Evolutionary conservation across 2,113 vertebrate species (phyloP).

Genomic region (Erinaceus europaeus): DNA sequence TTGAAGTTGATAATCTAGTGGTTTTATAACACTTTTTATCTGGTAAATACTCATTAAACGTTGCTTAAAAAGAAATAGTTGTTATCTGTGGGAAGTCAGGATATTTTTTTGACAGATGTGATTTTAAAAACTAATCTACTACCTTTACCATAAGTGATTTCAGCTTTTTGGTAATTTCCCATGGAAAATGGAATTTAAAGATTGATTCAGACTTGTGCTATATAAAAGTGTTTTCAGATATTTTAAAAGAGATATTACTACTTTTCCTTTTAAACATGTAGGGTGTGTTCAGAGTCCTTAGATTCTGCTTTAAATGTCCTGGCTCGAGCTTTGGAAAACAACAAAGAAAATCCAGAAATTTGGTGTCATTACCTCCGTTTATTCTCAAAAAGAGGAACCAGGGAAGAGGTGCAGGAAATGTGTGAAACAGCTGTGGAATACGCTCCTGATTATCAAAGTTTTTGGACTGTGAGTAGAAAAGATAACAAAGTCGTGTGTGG

Average conservation of each 20-base stretch:
- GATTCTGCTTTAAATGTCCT: constrained; percentile 96
- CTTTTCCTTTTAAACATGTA: constrained; percentile 69
- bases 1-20: constrained; percentile 66
- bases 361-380: constrained; percentile 97
- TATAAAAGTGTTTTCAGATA: constrained; percentile 43
- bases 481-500: neutral
- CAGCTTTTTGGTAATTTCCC: neutral
- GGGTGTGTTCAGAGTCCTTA: constrained; percentile 88
- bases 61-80: constrained; percentile 44
- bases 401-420: constrained; percentile 96
- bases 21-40: constrained; percentile 63
- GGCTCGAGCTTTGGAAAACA: constrained; percentile 94
- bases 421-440: constrained; percentile 98
- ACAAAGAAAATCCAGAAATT: constrained; percentile 94
- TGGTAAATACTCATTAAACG: constrained; percentile 45
- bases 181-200: constrained; percentile 39
- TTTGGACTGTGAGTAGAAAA: constrained; percentile 92
- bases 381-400: constrained; percentile 91
- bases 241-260: neutral
- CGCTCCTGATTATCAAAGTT: constrained; percentile 89
- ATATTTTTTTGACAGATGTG: constrained; percentile 2
- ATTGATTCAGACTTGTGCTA: neutral
- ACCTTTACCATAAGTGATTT: neutral
- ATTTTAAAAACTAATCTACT: constrained; percentile 41
- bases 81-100: neutral